Conservation (phyloP, 2,888 invertebrate genomes). For the Argynnis bischoffii region DNA sequence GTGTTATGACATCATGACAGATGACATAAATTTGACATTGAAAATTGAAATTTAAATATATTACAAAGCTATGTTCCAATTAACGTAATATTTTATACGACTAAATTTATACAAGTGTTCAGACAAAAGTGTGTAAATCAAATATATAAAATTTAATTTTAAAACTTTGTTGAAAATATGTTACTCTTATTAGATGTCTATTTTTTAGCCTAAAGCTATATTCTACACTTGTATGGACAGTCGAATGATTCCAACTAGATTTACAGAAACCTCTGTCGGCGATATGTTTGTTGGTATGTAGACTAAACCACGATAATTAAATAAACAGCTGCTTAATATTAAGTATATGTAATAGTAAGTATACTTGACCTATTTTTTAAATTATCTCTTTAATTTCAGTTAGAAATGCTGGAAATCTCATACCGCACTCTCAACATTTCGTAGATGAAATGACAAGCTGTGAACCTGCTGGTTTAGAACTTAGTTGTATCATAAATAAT, state of each 20-base stretch:
- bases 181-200: neutral
- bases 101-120: too few relatives aligned
- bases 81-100: too few relatives aligned
- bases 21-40: constrained; percentile 9
- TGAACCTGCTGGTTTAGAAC: constrained; percentile 97
- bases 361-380: neutral
- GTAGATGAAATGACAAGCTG: constrained; percentile 93
- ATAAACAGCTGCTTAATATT: neutral
- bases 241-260: constrained; percentile 97
- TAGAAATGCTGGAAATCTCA: constrained; percentile 97
- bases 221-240: constrained; percentile 99
- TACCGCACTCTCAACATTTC: constrained; percentile 95
- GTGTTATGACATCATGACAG: constrained; percentile 18
- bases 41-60: neutral
- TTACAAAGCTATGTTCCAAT: too few relatives aligned
- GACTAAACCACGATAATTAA: neutral
- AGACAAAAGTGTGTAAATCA: too few relatives aligned
- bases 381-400: constrained; percentile 81
- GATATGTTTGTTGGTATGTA: constrained; percentile 97
- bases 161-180: neutral
- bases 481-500: constrained; percentile 95
- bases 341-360: neutral
- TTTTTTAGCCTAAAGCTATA: constrained; percentile 94
- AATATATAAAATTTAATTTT: neutral
- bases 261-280: constrained; percentile 97